These are phyloP conservation scores for Burhinus oedicnemus DNA, from an alignment of 2,113 vertebrate species.

Conservation along the genomic window DNA sequence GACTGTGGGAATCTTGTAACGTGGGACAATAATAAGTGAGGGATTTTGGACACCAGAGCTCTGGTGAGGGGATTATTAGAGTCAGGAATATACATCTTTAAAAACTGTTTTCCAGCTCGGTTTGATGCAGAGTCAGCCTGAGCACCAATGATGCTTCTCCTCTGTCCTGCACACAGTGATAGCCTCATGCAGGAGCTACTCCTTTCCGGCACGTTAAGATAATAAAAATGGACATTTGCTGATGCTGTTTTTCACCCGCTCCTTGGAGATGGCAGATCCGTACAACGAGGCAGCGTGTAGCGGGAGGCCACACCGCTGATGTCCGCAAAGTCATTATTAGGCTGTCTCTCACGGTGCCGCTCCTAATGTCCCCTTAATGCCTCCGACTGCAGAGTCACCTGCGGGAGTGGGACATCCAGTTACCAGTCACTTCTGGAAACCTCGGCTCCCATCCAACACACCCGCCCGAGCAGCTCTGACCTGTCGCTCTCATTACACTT, in stretches of 20 bases:
- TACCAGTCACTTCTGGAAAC: neutral
- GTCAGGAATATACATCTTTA: neutral
- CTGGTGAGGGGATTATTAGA: neutral
- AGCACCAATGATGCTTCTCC: neutral
- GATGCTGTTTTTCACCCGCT: neutral
- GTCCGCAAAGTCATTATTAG: neutral
- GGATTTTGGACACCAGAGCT: neutral
- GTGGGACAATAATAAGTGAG: neutral
- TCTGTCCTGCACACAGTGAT: neutral
- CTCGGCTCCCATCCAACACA: neutral
- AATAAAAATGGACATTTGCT: neutral
- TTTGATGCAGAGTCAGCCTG: neutral
- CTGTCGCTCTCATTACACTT: neutral
- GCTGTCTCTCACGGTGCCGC: neutral
- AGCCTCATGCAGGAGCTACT: neutral
- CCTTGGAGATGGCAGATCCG: neutral
- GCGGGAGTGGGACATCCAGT: neutral
- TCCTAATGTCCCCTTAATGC: neutral
- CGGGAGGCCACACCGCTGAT: neutral
- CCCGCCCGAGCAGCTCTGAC: neutral
- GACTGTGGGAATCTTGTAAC: neutral
- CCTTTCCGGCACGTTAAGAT: neutral
- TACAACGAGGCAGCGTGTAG: neutral
- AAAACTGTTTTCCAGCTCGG: neutral
- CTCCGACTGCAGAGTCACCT: neutral